Base-by-base conservation (phyloP, 2,113 vertebrate species). In the Urocitellus parryii region DNA sequence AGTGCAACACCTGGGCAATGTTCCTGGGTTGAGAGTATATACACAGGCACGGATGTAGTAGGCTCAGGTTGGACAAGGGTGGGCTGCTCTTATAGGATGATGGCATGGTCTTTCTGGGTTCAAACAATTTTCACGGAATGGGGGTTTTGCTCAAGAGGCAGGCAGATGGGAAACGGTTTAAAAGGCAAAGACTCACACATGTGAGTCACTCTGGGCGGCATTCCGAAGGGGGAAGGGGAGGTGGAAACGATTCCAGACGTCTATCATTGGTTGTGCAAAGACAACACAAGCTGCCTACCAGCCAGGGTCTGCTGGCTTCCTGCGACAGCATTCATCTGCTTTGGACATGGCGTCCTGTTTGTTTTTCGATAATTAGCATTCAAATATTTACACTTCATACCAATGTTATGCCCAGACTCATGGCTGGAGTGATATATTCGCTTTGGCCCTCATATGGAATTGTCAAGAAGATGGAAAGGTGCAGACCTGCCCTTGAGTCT, bases 91-190 rank as follows among this genome's bases (percentile, higher is more conserved):
- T 29, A 34, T 8, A 53, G 97, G 86, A 92, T 51, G 61, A 95
- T 94, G 72, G 76, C 91, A 91, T 97, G 58, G 80, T 88, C 96
- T 93, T 24, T 67, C 91, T 91, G 84, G 95, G 96, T 96, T 96
- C 90, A 97, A 83, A 88, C 97, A 88, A 97, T 96, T 96, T 93
- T 89, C 96, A 32, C 80, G 98, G 96, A 92, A 97, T 72, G 88
- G 96, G 97, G 92, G 39, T 95, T 98, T 85, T 97, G 83, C 92
- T 88, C 51, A 3, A 95, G 96, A 53, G 70, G 91, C 48, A 78
- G 92, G 95, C 89, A 97, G 97, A 97, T 95, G 96, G 89, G 81
- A 97, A 95, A 94, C 81, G 53, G 48, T 95, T 97, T 97, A 89
- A 93, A 97, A 97, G 96, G 73, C 81, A 95, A 91, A 96, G 45